Evolutionary conservation across 2,888 invertebrate genomes (phyloP).

Genomic region (Ochropacha duplaris): DNA sequence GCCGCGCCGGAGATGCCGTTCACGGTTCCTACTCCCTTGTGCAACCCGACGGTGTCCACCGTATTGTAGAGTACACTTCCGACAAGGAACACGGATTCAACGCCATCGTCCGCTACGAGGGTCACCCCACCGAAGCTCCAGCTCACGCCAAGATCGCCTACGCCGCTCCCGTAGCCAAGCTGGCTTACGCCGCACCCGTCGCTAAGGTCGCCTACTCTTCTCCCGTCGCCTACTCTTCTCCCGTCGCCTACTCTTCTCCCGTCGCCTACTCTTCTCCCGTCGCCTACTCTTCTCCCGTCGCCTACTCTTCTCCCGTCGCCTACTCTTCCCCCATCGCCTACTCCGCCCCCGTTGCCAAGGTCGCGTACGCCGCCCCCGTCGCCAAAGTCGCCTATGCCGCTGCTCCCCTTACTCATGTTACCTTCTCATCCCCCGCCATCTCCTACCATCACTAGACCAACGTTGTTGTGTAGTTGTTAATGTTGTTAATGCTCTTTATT

Average conservation of each 20-base stretch:
- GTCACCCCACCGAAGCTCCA: slow-evolving; percentile 45
- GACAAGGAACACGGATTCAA: slow-evolving; percentile 73
- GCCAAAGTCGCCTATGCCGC: slow-evolving; percentile 41
- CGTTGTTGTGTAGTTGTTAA: slow-evolving; percentile 6
- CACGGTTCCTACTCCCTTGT: slow-evolving; percentile 77
- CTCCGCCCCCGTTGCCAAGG: slow-evolving; percentile 42
- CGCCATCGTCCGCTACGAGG: slow-evolving; percentile 73
- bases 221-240: slow-evolving; percentile 45
- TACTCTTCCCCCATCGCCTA: slow-evolving; percentile 38
- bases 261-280: slow-evolving; percentile 39
- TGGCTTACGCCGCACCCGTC: slow-evolving; percentile 34
- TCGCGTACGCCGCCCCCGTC: slow-evolving; percentile 45
- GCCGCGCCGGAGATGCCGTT: slow-evolving; percentile 67
- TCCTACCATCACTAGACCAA: slow-evolving; percentile 64
- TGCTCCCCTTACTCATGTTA: slow-evolving; percentile 52
- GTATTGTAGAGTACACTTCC: slow-evolving; percentile 74
- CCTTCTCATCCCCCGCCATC: slow-evolving; percentile 64
- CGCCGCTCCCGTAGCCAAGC: slow-evolving; percentile 25
- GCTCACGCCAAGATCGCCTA: slow-evolving; percentile 30
- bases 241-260: slow-evolving; percentile 41
- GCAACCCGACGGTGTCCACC: slow-evolving; percentile 72
- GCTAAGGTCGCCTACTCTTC: slow-evolving; percentile 38
- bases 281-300: slow-evolving; percentile 39
- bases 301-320: slow-evolving; percentile 40
- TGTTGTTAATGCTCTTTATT: slow-evolving; percentile 26